Percentiles rank a stretch among this genome's conserved stretches.
Conservation (phyloP, 2,113 vertebrate species). For the Heterochromis multidens region DNA sequence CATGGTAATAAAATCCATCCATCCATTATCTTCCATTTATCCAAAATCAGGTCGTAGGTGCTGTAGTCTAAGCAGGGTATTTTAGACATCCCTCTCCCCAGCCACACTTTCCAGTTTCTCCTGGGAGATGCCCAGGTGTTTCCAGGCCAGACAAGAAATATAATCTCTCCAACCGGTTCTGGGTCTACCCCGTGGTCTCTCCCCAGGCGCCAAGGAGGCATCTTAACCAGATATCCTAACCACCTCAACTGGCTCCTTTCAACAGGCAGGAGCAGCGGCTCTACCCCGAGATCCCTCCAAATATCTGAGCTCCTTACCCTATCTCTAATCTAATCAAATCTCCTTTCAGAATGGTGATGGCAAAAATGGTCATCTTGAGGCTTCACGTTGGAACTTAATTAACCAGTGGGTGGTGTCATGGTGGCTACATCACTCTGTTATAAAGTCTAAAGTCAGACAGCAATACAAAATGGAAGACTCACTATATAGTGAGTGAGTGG, state of each 20-base stretch:
- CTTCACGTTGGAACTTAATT: too few species aligned
- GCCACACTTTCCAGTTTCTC: not conserved
- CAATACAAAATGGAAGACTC: not conserved
- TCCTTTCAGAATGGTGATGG: not conserved
- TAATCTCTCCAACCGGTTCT: not conserved
- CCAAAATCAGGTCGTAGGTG: rapidly evolving
- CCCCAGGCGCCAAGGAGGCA: not conserved
- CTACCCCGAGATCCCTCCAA: too few species aligned
- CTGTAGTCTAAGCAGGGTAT: rapidly evolving
- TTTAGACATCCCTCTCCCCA: rapidly evolving
- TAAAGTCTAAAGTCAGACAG: not conserved
- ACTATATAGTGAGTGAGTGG: not conserved
- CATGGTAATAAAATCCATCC: too few species aligned
- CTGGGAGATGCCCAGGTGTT: rapidly evolving
- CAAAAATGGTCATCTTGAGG: too few species aligned
- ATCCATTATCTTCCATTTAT: not conserved
- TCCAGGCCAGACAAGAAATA: not conserved
- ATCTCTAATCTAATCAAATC: too few species aligned
- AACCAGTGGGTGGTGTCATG: rapidly evolving
- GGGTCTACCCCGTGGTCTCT: not conserved
- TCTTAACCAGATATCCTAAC: not conserved
- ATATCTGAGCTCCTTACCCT: too few species aligned
- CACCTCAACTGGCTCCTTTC: rapidly evolving
- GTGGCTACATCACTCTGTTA: not conserved
- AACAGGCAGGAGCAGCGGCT: too few species aligned